Evolutionary conservation across 2,113 vertebrate genomes (phyloP), one percentile per base, ranked within the genome.

Genomic region (Trogon surrucura): DNA sequence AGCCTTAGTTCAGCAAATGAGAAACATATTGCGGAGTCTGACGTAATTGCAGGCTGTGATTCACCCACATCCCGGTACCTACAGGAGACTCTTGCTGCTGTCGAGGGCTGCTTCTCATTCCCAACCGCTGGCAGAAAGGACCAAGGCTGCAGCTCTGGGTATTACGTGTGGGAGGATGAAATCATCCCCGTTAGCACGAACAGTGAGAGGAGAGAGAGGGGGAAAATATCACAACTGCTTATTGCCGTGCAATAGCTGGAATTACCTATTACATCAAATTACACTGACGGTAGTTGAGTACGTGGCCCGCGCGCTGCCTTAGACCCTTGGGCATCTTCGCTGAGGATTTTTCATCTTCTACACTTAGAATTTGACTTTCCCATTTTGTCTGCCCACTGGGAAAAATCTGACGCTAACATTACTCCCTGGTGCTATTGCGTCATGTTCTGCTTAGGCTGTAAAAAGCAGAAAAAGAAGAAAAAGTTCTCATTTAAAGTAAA

Each of bases 21-120:
- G 96, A 93, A 97, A 45, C 95, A 96, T 11, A 95, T 96, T 96
- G 88, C 13, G 10, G 53, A 34, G 30, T 8, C 75, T 36, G 57
- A 75, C 62, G 12, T 11, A 13, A 44, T 9, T 61, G 8, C 80
- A n/a, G 60, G 13, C 72, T 20, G 1, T 21, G 44, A 80, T 75
- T 69, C 62, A 74, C 50, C 74, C 32, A 1, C 85, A 14, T 26
- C 50, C 80, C 32, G 5, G 58, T 70, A 67, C 95, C 95, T 91
- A 30, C 6, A 20, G 82, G 11, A 30, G 90, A 19, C 73, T 72
- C 62, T 74, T 4, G 19, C 57, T 71, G 86, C 93, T 83, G 1
- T 8, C 3, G 0, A 20, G 20, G 85, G 88, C 93, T 98, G 93
- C 90, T 97, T 32, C 91, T 91, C 48, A 25, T 80, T 94, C 91